Evolutionary conservation across 2,888 invertebrate species (phyloP).

Genomic region (Athalia cordata): DNA sequence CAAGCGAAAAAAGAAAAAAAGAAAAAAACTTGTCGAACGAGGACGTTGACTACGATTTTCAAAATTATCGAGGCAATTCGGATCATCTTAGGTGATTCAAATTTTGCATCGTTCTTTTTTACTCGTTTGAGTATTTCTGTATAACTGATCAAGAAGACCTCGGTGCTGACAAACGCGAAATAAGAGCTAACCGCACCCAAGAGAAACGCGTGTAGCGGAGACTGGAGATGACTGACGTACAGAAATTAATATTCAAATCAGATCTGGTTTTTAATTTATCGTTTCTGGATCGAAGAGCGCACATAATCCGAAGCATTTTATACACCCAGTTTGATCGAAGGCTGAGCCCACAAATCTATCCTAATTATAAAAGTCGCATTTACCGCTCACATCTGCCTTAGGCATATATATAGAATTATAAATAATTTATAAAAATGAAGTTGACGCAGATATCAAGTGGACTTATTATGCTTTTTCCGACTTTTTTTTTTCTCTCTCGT

Average conservation of each 20-base stretch:
- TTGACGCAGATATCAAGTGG: background rate
- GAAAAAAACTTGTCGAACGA: slow-evolving; percentile 4
- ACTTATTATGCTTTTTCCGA: too few relatives aligned
- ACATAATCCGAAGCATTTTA: slow-evolving; percentile 23
- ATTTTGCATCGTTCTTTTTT: slow-evolving; percentile 20
- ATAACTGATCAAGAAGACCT: slow-evolving; percentile 1
- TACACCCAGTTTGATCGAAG: background rate
- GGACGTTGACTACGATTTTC: slow-evolving; percentile 41
- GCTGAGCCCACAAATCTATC: background rate
- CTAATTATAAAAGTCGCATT: slow-evolving; percentile 34
- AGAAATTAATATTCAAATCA: slow-evolving; percentile 44
- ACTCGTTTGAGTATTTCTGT: background rate
- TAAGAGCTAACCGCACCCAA: slow-evolving; percentile 43
- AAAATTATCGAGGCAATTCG: slow-evolving; percentile 38
- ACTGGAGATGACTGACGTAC: background rate
- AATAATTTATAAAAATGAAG: background rate
- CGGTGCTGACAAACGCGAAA: slow-evolving; percentile 39
- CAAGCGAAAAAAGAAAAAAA: background rate
- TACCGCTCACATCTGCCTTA: background rate
- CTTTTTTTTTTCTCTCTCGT: too few relatives aligned
- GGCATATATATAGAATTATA: background rate
- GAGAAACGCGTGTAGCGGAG: background rate
- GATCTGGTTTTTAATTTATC: slow-evolving; percentile 39
- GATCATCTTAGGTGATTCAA: slow-evolving; percentile 41
- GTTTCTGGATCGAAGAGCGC: slow-evolving; percentile 29